phyloP scores from a whole-genome alignment of 1,140 invertebrate species.

The Alviniconcha marisindica region DNA sequence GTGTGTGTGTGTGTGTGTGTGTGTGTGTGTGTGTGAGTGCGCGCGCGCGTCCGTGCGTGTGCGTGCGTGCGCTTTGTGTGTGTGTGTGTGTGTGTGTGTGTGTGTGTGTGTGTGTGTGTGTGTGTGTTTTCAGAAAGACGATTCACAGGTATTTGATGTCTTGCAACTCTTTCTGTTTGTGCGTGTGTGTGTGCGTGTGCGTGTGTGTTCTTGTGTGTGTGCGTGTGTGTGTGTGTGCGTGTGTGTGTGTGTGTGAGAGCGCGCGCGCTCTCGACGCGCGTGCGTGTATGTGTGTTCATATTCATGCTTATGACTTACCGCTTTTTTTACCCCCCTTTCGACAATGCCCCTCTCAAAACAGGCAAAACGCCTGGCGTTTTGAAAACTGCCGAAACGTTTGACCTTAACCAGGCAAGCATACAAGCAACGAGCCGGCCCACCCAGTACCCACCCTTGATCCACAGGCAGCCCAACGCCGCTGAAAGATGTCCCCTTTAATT shows the following conservation, averaged over 20 bases:
- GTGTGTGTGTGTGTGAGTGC: conserved; percentile 1
- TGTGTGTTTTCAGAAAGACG: no score
- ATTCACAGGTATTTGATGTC: no score
- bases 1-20: conserved; percentile 3
- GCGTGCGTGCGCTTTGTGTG: not conserved
- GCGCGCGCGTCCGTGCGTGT: not conserved
- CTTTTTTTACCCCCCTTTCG: no score
- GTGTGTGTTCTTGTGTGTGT: not conserved
- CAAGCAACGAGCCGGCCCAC: no score
- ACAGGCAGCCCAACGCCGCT: no score
- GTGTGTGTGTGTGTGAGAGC: not conserved
- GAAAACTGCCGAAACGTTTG: no score
- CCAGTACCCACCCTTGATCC: no score
- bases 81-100: not conserved
- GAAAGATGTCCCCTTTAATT: no score
- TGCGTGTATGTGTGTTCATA: not conserved
- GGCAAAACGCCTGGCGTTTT: no score
- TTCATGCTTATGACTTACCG: not conserved
- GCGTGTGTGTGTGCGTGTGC: not conserved
- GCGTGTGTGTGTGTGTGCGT: no score
- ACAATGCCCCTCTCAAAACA: no score
- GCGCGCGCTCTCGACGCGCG: not conserved
- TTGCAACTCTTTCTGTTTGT: not conserved
- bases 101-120: not conserved
- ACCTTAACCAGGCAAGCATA: no score